Evolutionary conservation across 2,797 vertebrate genomes (phyloP), one percentile per base, ranked within the genome.

Genomic region (Hemibagrus guttatus): DNA sequence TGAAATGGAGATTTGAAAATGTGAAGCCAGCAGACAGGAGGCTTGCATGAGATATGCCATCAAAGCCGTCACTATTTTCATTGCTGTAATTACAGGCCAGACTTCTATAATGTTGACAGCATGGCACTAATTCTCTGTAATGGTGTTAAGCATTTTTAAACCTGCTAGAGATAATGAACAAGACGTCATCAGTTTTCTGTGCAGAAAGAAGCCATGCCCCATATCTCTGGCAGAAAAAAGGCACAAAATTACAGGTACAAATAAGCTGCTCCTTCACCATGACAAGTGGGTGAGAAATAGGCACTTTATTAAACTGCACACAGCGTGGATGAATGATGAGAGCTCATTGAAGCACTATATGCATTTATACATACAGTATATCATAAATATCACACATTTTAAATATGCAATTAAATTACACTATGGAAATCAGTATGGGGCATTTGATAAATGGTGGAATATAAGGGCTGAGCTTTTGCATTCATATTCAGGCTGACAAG

Each of bases 1-100:
- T 28, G 54, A 61, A 42, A 81, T 64, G 23, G 58, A 64, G 59
- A 49, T 49, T 64, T 63, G 31, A 39, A 78, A 79, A 79, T 39
- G 39, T 64, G 26, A 83, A 71, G 64, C 5, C 66, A 71, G 66
- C 4, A 56, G 23, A 82, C 63, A 31, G 89, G 90, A 83, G 90
- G 90, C 92, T 90, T 87, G 6, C 9, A 31, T 35, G 13, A 56
- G 19, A 69, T 69, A 91, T 85, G 91, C 90, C 87, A 91, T 92
- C 89, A 84, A 76, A 90, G 88, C 89, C 71, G 71, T 93, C 92
- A 91, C 91, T 92, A 92, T 93, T 91, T 92, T 93, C 91, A 90
- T 92, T 87, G 90, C 87, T 63, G 78, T 95, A 94, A 95, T 96
- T 94, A 95, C 91, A 90, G 85, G 88, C 89, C 92, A 93, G 89